Base-by-base conservation (phyloP, 1,140 invertebrate genomes). In the Ericerus pela region DNA sequence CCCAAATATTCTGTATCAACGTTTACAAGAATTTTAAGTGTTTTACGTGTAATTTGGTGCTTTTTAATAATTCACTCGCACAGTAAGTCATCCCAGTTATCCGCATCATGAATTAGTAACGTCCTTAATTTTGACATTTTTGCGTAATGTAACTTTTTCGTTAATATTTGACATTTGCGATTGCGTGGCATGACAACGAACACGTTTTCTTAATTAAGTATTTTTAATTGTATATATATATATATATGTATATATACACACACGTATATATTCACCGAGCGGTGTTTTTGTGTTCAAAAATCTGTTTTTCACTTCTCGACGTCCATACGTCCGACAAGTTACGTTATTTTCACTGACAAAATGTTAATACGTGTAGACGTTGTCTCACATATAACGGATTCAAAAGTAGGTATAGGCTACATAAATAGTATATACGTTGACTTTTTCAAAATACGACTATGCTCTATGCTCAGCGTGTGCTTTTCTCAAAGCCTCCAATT, bases 131-230 rank as follows among this genome's bases (percentile, higher is more conserved):
- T 24, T 47, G 41, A 47, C 11, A 47, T 47, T 47, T 47, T 47
- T 47, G 20, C 14, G n/a, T n/a, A n/a, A 47, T 24, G 41, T 47
- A 24, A 24, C 41, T 47, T 24, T 47, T 47, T 12, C 26, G 26
- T 47, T n/a, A n/a, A n/a, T n/a, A n/a, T 47, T 47, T 47, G 41
- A 47, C 41, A 47, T 47, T 47, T 47, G 41, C 26, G 26, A 47
- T 47, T 24, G 41, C 18, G 14, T 22, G 26, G 41, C 41, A 24
- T 47, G 41, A 47, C 41, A 47, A 24, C 26, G 41, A 14, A 47
- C 41, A 47, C 41, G 20, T 47, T 47, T 47, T 47, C 41, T 47
- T 47, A 47, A 47, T 47, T 47, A 47, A 47, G 41, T 24, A 47
- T 47, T 47, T n/a, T 47, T 47, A 47, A 47, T 47, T 47, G n/a